Conservation (phyloP, 2,113 vertebrate species). For the Eudyptes chrysolophus region DNA sequence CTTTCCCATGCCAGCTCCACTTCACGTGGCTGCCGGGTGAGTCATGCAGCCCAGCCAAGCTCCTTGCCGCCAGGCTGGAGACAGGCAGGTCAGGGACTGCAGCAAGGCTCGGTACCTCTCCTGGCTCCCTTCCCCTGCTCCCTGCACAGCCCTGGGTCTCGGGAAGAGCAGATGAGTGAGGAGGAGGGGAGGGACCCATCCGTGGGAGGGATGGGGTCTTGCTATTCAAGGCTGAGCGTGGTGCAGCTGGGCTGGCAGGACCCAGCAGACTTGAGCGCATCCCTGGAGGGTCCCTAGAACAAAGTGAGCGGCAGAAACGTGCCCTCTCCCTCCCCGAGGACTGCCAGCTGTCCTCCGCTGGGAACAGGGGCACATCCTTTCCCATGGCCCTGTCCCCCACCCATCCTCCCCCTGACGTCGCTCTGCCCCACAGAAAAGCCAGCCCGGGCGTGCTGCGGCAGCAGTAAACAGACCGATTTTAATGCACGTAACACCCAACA, state of each 20-base stretch:
- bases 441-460: background rate
- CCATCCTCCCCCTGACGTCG: background rate
- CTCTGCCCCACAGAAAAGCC: background rate
- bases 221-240: background rate
- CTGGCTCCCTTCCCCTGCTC: background rate
- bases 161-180: background rate
- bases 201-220: rapidly evolving
- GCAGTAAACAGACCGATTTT: conserved; percentile 36
- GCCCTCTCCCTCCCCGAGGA: background rate
- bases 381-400: background rate
- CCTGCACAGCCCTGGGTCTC: background rate
- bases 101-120: background rate
- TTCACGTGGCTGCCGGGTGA: conserved; percentile 17
- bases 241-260: background rate
- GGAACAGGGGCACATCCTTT: background rate
- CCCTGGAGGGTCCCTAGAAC: background rate
- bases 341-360: background rate
- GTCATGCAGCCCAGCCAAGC: conserved; percentile 15
- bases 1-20: conserved; percentile 28
- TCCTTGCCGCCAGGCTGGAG: background rate
- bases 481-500: conserved; percentile 22
- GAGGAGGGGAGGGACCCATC: background rate
- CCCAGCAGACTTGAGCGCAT: background rate
- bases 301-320: rapidly evolving
- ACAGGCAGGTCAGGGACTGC: background rate